Conservation (phyloP, 2,797 vertebrate species). For the Falco biarmicus region DNA sequence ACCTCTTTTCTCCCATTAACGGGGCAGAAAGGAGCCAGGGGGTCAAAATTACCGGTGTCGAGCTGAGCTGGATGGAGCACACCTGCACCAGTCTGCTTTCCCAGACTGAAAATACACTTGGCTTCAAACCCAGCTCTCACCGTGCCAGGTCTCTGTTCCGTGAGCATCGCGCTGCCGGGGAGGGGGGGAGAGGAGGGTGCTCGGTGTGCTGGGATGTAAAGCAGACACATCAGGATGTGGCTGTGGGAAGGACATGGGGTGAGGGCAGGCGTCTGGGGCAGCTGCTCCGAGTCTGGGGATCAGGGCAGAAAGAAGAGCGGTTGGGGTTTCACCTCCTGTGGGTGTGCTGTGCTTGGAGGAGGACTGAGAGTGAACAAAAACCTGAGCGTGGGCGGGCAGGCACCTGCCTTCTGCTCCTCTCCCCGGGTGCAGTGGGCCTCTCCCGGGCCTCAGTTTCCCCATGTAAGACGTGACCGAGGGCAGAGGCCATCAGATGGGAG, state of each 20-base stretch:
- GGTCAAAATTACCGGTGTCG: not conserved
- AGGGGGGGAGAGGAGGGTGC: not conserved
- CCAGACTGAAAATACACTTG: conserved; percentile 36
- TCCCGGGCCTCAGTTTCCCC: not conserved
- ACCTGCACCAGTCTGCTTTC: conserved; percentile 38
- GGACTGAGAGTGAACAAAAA: not conserved
- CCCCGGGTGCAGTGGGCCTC: fast-evolving
- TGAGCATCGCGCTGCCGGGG: fast-evolving
- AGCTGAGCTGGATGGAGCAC: conserved; percentile 1
- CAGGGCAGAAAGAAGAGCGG: fast-evolving
- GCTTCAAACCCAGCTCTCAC: not conserved
- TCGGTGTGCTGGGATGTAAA: not conserved
- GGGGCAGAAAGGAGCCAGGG: not conserved
- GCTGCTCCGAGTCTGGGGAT: not conserved
- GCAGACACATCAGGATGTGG: not conserved
- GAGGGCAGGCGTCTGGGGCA: fast-evolving
- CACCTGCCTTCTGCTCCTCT: not conserved
- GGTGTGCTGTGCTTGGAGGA: not conserved
- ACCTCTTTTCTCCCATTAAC: not conserved
- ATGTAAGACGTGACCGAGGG: not conserved
- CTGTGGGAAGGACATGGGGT: not conserved
- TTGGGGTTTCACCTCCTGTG: not conserved
- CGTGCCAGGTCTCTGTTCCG: not conserved
- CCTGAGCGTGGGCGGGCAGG: not conserved
- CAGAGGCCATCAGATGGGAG: not conserved